Evolutionary conservation across 1,140 invertebrate genomes (phyloP).

Genomic region (Nasonia vitripennis): DNA sequence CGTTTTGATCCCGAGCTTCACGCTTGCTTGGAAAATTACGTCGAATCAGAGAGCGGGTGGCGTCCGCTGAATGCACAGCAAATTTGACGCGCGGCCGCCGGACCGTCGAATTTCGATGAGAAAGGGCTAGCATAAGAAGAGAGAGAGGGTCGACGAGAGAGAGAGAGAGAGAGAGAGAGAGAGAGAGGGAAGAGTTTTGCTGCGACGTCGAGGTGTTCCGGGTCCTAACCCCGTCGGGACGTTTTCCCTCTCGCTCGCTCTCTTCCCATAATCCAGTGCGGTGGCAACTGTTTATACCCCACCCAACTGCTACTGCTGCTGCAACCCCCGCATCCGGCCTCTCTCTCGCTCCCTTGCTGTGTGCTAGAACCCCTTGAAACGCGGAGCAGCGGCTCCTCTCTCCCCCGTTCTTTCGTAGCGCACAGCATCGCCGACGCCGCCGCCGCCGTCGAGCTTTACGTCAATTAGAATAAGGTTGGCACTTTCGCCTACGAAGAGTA

Average conservation of each 20-base stretch:
- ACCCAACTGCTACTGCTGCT: constrained; percentile 50
- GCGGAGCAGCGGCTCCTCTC: constrained; percentile 34
- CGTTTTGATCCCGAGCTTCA: neutral
- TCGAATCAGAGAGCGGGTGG: constrained; percentile 1
- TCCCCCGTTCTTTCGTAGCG: constrained; percentile 44
- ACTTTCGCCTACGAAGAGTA: constrained; percentile 77
- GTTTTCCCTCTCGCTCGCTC: constrained; percentile 44
- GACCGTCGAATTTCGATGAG: constrained; percentile 62
- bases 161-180: constrained; percentile 55
- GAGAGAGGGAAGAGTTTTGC: constrained; percentile 58
- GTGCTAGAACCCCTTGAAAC: constrained; percentile 23
- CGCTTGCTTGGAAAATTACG: neutral
- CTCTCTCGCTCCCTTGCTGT: constrained; percentile 33
- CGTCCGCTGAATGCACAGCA: constrained; percentile 44
- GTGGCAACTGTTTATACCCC: constrained; percentile 75
- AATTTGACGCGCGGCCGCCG: constrained; percentile 49
- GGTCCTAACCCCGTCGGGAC: constrained; percentile 68
- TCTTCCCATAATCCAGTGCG: constrained; percentile 72
- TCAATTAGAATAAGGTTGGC: constrained; percentile 77
- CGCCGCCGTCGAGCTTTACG: constrained; percentile 73
- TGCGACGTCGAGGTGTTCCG: constrained; percentile 65
- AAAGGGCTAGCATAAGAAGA: constrained; percentile 42
- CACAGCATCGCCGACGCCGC: constrained; percentile 53
- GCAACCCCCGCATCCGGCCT: constrained; percentile 33
- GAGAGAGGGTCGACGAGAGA: constrained; percentile 46